Evolutionary conservation across 2,113 vertebrate species (phyloP).

Genomic region (Thomomys bottae): DNA sequence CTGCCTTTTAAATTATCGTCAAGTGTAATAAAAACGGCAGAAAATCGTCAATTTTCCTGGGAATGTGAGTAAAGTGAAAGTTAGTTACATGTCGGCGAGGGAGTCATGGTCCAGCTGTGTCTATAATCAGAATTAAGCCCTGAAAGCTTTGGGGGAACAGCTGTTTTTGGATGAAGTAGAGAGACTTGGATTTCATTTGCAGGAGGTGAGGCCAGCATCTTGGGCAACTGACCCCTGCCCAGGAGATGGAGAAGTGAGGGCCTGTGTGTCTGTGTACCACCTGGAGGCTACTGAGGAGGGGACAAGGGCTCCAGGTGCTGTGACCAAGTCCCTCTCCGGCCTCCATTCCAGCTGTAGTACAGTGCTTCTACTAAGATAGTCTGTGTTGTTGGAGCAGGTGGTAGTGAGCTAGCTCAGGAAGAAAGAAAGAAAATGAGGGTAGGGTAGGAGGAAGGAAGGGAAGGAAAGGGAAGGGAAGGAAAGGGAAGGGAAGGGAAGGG

Average conservation of each 20-base stretch:
- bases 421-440: too few species aligned
- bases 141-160: constrained; percentile 41
- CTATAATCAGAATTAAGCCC: constrained; percentile 38
- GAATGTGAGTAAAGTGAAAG: constrained; percentile 78
- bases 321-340: rapidly evolving
- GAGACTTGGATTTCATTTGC: not conserved
- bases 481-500: too few species aligned
- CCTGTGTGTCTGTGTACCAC: not conserved
- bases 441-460: too few species aligned
- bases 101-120: constrained; percentile 67
- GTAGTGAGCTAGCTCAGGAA: not conserved
- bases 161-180: not conserved
- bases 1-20: constrained; percentile 82
- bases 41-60: constrained; percentile 79
- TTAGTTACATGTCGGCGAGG: constrained; percentile 49
- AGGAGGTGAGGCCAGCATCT: not conserved
- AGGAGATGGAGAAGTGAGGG: not conserved
- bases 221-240: not conserved
- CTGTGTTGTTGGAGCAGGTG: rapidly evolving
- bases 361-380: not conserved
- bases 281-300: not conserved
- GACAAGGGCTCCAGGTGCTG: not conserved
- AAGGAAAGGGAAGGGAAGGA: too few species aligned
- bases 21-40: constrained; percentile 78
- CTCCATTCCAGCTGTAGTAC: not conserved